Evolutionary conservation across 2,113 vertebrate genomes (phyloP).

Genomic region (Austrofundulus limnaeus): DNA sequence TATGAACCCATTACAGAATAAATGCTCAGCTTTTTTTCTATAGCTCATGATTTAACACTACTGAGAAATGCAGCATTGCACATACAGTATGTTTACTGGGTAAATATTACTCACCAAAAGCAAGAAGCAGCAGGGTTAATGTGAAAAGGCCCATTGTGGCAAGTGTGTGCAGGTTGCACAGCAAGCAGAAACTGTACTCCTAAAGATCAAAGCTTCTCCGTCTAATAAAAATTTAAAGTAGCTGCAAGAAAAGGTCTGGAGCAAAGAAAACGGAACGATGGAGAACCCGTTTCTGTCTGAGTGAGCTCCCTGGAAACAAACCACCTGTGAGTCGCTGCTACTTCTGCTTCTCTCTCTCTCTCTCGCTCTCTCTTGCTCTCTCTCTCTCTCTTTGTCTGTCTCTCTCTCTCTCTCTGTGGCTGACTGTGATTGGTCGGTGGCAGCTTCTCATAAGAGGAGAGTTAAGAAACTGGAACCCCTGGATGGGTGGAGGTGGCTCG

Average conservation of each 20-base stretch:
- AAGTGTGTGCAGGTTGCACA: conserved; percentile 29
- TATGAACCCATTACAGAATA: no score
- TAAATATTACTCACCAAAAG: conserved; percentile 70
- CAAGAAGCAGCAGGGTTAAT: conserved; percentile 50
- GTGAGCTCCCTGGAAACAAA: conserved; percentile 4
- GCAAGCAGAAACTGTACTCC: background rate
- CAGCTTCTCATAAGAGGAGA: conserved; percentile 17
- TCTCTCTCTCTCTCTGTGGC: conserved; percentile 13
- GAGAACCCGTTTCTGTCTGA: conserved; percentile 1
- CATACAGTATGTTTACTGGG: background rate
- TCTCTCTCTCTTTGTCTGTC: conserved; percentile 6
- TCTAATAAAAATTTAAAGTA: background rate
- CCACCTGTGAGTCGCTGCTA: conserved; percentile 30
- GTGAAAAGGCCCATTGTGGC: conserved; percentile 68
- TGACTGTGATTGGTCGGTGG: conserved; percentile 57
- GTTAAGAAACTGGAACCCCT: conserved; percentile 6
- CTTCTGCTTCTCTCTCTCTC: conserved; percentile 16
- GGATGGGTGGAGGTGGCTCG: background rate
- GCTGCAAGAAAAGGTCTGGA: no score
- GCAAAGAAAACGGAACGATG: background rate
- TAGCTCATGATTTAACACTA: background rate
- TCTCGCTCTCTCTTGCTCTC: no score
- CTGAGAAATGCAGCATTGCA: background rate
- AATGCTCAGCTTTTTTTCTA: background rate
- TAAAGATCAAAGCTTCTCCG: background rate